Conservation (phyloP, 2,113 vertebrate species). For the Nothobranchius kuhntae region DNA sequence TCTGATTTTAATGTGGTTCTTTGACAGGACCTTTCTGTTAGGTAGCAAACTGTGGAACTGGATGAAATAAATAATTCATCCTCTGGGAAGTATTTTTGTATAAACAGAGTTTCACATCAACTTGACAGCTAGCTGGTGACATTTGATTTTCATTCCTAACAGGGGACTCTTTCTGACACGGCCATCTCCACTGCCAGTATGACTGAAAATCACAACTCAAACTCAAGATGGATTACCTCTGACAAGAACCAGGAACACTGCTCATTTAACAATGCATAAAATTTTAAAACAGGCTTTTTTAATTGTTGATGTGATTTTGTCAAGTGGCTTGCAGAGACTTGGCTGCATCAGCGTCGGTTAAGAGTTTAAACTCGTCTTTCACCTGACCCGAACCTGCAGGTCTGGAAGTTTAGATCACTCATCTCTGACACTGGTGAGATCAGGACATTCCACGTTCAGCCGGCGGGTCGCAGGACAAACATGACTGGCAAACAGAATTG, state of each 20-base stretch:
- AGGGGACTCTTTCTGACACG: neutral
- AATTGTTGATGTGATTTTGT: constrained; percentile 27
- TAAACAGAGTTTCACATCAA: neutral
- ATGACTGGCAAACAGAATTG: neutral
- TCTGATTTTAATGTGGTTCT: neutral
- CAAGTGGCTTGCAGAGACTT: neutral
- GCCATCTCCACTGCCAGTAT: neutral
- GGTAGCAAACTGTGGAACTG: neutral
- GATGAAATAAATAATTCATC: neutral
- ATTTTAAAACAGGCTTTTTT: neutral
- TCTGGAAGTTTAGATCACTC: neutral
- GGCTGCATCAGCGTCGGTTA: neutral
- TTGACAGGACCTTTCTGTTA: neutral
- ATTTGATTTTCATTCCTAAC: neutral
- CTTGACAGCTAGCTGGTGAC: neutral
- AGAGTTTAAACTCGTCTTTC: neutral
- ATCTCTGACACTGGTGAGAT: no score
- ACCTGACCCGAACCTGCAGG: constrained; percentile 5
- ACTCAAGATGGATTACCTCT: neutral
- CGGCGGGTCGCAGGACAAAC: neutral
- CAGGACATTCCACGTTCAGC: neutral
- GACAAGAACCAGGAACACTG: neutral
- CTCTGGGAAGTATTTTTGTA: neutral
- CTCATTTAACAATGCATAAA: constrained; percentile 7
- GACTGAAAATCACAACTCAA: neutral